Base-by-base conservation (phyloP, 2,797 vertebrate species). In the Sebastes flavidus region DNA sequence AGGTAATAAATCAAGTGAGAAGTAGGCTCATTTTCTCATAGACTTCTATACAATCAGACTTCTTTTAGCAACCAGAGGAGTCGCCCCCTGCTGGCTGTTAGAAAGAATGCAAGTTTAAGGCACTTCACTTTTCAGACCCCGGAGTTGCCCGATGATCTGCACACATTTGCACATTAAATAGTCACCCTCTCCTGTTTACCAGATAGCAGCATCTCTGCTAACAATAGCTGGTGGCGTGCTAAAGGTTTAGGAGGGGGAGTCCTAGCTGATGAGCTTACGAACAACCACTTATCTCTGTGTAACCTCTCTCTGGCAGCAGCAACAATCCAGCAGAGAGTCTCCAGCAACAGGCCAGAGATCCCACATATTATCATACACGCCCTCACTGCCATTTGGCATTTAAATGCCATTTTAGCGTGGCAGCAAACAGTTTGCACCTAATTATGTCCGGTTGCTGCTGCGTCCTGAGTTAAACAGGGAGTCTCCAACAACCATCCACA, bases 381-480 rank as follows among this genome's bases (percentile, higher is more conserved):
- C 67, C 77, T 56, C 77, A 20, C 89, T 94, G 91, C 92, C 94
- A 91, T 96, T 96, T 96, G 96, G 95, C 96, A 97, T 95, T 96
- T 94, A 96, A 96, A 96, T 95, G 96, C 93, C 96, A 96, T 94
- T 96, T 96, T 83, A 89, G 74, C 73, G 77, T 59, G 83, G 93
- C 82, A 86, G 93, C 82, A 93, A 86, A 95, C 65, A 92, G 95
- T 96, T 96, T 94, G 86, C 90, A 92, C 94, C 94, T 96, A 97
- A 97, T 97, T 96, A 97, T 95, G 88, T 86, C 92, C 91, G 87
- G 92, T 90, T 92, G 91, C 90, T 91, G 94, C 92, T 80, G 83
- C 81, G 87, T 87, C 68, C 80, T 7, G 80, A 77, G 59, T 78
- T 69, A 72, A 85, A 71, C 63, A 2, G 67, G 59, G 59, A 80